These are phyloP conservation scores for Rissa tridactyla DNA, from an alignment of 2,113 vertebrate species.

Conservation along the genomic window DNA sequence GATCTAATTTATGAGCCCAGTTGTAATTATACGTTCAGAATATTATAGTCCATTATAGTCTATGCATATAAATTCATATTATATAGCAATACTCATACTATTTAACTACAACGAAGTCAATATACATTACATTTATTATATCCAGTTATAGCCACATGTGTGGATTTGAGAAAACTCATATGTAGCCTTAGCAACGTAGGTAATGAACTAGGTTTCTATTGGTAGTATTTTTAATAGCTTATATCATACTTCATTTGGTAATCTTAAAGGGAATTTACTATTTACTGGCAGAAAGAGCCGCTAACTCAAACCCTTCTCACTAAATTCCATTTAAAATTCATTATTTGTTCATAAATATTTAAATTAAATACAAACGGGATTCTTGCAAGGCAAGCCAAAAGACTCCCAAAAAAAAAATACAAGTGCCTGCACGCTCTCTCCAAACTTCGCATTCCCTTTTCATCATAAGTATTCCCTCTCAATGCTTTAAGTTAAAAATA, in stretches of 20 bases:
- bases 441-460: neutral
- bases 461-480: neutral
- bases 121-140: neutral
- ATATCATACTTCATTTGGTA: neutral
- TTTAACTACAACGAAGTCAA: neutral
- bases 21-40: neutral
- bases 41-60: neutral
- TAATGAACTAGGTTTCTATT: neutral
- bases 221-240: neutral
- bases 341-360: slow-evolving; percentile 21
- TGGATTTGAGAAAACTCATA: neutral
- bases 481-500: neutral
- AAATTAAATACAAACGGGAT: neutral
- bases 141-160: neutral
- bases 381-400: neutral
- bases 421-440: neutral
- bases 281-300: neutral
- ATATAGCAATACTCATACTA: neutral
- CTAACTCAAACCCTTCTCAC: neutral
- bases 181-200: neutral
- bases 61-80: neutral
- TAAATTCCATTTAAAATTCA: slow-evolving; percentile 20
- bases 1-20: neutral
- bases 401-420: neutral
- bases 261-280: neutral